Evolutionary conservation across 2,888 invertebrate species (phyloP), one percentile per base, ranked within the genome.

Genomic region (Nebria brevicollis): DNA sequence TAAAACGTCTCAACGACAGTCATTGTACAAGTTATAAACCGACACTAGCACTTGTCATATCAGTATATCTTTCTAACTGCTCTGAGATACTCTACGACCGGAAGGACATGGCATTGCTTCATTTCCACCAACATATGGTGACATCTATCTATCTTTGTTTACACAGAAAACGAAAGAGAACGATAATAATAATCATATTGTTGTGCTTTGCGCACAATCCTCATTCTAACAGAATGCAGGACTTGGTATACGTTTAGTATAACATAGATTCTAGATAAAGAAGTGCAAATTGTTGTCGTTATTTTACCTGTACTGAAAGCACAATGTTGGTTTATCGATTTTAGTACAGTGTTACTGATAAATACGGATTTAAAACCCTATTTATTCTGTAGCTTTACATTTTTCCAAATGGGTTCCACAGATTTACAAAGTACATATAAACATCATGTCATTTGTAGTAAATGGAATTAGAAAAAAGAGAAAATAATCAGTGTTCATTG

Each of bases 11-110:
- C 54, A 54, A 54, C 54, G 54, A 54, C 54, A 11, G 54, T 54
- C 54, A 54, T 54, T 54, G 54, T 54, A 54, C 11, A 54, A 54
- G 54, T 54, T 54, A 54, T 54, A 54, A 54, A 54, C 54, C 54
- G 54, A 54, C 54, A 54, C 54, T 11, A 54, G 54, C 54, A 54
- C 54, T 54, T 54, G 54, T 54, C 54, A 54, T 54, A 54, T 54
- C 54, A 54, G 54, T 54, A 54, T 54, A 54, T 54, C 54, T 54
- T 54, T 54, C 54, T 54, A 54, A 54, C 54, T 54, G 54, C 54
- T 54, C 54, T 54, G 11, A 54, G 54, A 54, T 54, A 54, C 11
- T 54, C 54, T 54, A 13, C 54, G 54, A 54, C 54, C 54, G 54
- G 54, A 54, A 54, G 11, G 2, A 54, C 13, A 54, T 54, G 8